These are phyloP conservation scores for Scopus umbretta DNA, from an alignment of 2,113 vertebrate species.

Conservation along the genomic window DNA sequence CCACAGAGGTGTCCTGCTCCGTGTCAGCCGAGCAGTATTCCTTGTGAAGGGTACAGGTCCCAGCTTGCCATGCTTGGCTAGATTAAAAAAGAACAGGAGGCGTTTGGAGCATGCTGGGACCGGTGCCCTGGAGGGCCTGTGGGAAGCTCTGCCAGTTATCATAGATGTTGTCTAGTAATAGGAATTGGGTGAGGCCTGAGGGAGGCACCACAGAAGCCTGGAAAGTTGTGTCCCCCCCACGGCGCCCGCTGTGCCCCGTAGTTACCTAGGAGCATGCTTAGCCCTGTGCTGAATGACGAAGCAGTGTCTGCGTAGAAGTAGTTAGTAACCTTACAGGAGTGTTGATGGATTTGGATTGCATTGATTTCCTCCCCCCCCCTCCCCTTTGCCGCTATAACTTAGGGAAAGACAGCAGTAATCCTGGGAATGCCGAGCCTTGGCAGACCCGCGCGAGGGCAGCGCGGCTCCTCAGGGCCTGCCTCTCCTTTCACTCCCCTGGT, in stretches of 20 bases:
- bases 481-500: neutral
- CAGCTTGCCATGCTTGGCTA: neutral
- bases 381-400: fast-evolving
- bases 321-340: neutral
- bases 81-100: neutral
- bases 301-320: neutral
- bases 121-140: neutral
- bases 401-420: neutral
- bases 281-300: neutral
- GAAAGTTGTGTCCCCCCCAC: neutral
- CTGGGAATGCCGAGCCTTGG: neutral
- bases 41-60: neutral
- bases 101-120: neutral
- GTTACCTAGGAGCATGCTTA: neutral
- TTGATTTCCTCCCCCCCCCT: no score
- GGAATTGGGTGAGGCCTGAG: neutral
- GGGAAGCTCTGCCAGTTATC: neutral
- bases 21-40: neutral
- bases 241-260: neutral
- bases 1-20: neutral
- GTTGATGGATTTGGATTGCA: neutral
- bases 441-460: neutral
- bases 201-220: neutral
- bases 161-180: neutral
- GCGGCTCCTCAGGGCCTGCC: neutral